Conservation (phyloP, 2,888 invertebrate species). For the Caradrina kadenii region DNA sequence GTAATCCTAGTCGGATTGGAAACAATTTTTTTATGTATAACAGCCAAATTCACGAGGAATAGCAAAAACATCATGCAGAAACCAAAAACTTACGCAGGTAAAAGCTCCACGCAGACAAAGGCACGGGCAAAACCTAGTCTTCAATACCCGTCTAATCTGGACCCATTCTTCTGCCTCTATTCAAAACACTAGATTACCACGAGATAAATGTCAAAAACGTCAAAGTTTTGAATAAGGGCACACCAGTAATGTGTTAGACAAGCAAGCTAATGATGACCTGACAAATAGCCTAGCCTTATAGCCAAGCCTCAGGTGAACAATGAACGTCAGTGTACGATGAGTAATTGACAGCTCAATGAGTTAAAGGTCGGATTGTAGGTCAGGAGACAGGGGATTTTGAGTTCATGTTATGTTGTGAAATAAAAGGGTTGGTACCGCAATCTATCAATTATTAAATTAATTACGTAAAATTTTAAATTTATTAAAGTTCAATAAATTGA, state of each 20-base stretch:
- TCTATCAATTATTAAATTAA: no score
- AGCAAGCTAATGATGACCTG: constrained; percentile 30
- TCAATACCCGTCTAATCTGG: background rate
- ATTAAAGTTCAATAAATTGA: no score
- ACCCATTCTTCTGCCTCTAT: background rate
- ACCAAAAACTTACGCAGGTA: no score
- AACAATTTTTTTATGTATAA: no score
- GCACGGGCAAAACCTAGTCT: background rate
- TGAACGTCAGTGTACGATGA: constrained; percentile 32
- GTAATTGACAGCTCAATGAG: constrained; percentile 49
- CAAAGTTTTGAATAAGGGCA: constrained; percentile 11
- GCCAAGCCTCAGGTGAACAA: constrained; percentile 32
- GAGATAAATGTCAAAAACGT: constrained; percentile 29
- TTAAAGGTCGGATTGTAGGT: constrained; percentile 36
- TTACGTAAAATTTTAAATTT: no score
- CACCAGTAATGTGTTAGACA: constrained; percentile 37
- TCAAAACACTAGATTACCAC: background rate
- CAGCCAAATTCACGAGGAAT: no score
- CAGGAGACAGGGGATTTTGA: constrained; percentile 1
- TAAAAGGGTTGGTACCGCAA: no score
- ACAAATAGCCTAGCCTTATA: constrained; percentile 31
- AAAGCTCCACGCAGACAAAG: no score
- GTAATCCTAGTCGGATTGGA: no score
- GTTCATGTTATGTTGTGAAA: background rate
- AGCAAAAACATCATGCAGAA: no score